These are phyloP conservation scores for Nothocercus nigrocapillus DNA, from an alignment of 2,113 vertebrate species.

Conservation along the genomic window DNA sequence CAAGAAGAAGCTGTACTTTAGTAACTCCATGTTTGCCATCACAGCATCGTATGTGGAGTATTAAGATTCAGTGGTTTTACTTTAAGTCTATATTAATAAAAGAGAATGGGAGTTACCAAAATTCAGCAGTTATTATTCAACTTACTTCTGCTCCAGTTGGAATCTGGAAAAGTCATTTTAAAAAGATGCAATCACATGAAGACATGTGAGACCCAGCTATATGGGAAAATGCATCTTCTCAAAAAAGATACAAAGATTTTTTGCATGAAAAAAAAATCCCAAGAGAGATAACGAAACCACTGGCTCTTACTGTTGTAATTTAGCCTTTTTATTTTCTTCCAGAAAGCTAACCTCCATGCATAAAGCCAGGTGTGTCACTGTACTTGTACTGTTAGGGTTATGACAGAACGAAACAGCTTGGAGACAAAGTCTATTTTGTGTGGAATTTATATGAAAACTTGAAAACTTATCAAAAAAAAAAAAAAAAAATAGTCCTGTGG, in stretches of 20 bases:
- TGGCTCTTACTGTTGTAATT: not conserved
- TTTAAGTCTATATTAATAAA: not conserved
- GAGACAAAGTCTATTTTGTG: not conserved
- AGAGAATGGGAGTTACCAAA: not conserved
- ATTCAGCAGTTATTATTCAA: not conserved
- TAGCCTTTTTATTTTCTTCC: not conserved
- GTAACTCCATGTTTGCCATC: not conserved
- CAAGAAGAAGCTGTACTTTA: not conserved
- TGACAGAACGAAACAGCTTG: not conserved
- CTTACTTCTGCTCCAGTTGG: not conserved
- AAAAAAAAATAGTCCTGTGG: too few relatives aligned
- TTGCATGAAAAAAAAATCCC: not conserved
- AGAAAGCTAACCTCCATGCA: not conserved
- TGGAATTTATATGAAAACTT: not conserved
- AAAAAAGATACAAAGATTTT: not conserved
- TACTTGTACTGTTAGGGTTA: slow-evolving; percentile 7
- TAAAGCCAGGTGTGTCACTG: not conserved
- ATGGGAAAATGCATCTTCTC: slow-evolving; percentile 12
- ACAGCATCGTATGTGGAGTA: not conserved
- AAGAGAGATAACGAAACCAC: not conserved
- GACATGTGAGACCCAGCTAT: not conserved
- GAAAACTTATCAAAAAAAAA: not conserved
- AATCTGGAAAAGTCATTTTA: slow-evolving; percentile 42
- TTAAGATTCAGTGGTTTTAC: not conserved
- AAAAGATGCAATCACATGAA: slow-evolving; percentile 13